Evolutionary conservation across 2,113 vertebrate species (phyloP), one percentile per base, ranked within the genome.

Genomic region (Lates calcarifer): DNA sequence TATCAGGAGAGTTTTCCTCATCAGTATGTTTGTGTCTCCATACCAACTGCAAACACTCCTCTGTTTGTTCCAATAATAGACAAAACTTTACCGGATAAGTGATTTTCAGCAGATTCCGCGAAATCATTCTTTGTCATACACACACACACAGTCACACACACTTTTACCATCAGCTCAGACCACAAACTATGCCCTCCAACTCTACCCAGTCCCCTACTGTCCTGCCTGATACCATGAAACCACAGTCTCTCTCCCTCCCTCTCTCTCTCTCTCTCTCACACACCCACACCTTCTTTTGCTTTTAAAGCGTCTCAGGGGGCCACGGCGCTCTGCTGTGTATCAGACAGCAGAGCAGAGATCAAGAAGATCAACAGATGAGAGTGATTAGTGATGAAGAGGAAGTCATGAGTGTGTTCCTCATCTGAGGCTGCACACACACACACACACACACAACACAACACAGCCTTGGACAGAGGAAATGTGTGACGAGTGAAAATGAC

Each of bases 331-430:
- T 28, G 79, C 51, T 74, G 62, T 61, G 92, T 92, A 91, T 92
- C 82, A 92, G 91, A 91, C 91, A 92, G 95, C 95, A 92, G 95
- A 85, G 93, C 93, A 90, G 83, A 95, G 87, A 89, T 90, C 91
- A 91, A 91, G 90, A 82, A 87, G 74, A 90, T 89, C 73, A 82
- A 81, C 97, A 98, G 95, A 96, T 96, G 96, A 97, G 94, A 96
- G 95, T 92, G 93, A 97, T 98, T 97, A 98, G 96, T 96, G 95
- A 96, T 97, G 95, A 96, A 97, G 96, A 96, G 96, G 95, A 97
- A 97, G 94, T 95, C 95, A 92, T 94, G 95, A 96, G 95, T 96
- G 95, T 95, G 93, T 96, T 94, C 74, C 89, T 66, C 88, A 82
- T 67, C 80, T 3, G 22, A 75, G 84, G 66, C 70, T 17, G 4